Base-by-base conservation (phyloP, 1,140 invertebrate species). In the Diorhabda sublineata region DNA sequence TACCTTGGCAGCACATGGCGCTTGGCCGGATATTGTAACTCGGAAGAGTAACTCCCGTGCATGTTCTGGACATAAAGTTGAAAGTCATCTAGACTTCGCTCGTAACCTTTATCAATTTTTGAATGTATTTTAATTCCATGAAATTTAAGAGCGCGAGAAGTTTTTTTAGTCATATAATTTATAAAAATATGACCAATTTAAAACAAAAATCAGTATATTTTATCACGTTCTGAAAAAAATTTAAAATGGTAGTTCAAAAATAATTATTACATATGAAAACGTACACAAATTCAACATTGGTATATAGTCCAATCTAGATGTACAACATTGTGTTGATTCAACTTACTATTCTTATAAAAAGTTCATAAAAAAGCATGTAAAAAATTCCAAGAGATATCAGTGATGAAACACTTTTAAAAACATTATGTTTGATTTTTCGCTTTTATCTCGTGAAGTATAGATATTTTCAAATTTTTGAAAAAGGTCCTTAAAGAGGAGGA, bases 21-120 rank as follows among this genome's bases (percentile, higher is more conserved):
- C 63, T 52, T 3, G 6, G 6, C 75, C 76, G 76, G 75, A 75
- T 76, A 77, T 77, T 77, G 76, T 76, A 75, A 68, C 65, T 69
- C 67, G 64, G 64, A 64, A 71, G 66, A 66, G 66, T 61, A 67
- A 61, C 69, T 58, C 47, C n/a, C 60, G 61, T 67, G 65, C 69
- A 67, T 61, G 57, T 45, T 57, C 60, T 52, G 61, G 44, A 68
- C 66, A 63, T 68, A 64, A 61, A 61, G 45, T 57, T 43, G 47
- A 64, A 64, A 64, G 63, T 64, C 45, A 64, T 64, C 63, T 58
- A 9, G 45, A 68, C 41, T 68, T 7, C 56, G 59, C 26, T 58
- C 58, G 45, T 68, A 61, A 57, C 69, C 11, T 61, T 67, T 60
- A 68, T 68, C 60, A 67, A 60, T 67, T 47, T 56, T 62, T 62